These are phyloP conservation scores for Conchocele bisecta DNA, from an alignment of 2,888 invertebrate genomes.

Conservation along the genomic window DNA sequence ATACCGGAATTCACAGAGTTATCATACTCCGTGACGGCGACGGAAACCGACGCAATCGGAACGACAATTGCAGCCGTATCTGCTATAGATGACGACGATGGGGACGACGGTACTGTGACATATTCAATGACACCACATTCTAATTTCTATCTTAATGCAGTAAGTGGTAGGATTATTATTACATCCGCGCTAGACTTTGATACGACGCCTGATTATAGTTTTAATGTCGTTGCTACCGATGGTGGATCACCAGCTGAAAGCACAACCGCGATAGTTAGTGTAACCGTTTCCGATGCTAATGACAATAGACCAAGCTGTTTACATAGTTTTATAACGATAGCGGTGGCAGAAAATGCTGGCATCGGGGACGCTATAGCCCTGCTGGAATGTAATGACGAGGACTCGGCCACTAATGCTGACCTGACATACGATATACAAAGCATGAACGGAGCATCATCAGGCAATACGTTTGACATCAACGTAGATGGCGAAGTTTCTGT, in stretches of 20 bases:
- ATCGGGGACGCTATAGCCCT: constrained; percentile 47
- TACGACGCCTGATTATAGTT: constrained; percentile 52
- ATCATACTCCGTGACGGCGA: constrained; percentile 36
- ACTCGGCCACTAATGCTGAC: constrained; percentile 52
- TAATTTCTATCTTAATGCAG: constrained; percentile 58
- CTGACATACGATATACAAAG: constrained; percentile 45
- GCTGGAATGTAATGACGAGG: constrained; percentile 85
- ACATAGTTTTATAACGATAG: constrained; percentile 54
- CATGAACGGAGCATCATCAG: constrained; percentile 56
- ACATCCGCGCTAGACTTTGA: constrained; percentile 71
- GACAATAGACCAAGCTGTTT: constrained; percentile 82
- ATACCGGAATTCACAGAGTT: constrained; percentile 60
- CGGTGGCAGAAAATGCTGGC: constrained; percentile 46
- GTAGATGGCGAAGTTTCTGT: constrained; percentile 56
- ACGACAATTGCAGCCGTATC: constrained; percentile 57
- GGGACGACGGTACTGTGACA: constrained; percentile 61
- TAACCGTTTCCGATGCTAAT: constrained; percentile 94
- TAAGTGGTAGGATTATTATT: constrained; percentile 66
- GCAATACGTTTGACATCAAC: constrained; percentile 49
- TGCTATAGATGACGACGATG: constrained; percentile 68
- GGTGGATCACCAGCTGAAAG: constrained; percentile 53
- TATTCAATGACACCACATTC: constrained; percentile 56
- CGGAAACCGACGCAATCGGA: constrained; percentile 60
- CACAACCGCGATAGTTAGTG: constrained; percentile 91
- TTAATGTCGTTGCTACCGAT: constrained; percentile 60